These are phyloP conservation scores for Achlya flavicornis DNA, from an alignment of 2,888 invertebrate genomes.

Conservation along the genomic window DNA sequence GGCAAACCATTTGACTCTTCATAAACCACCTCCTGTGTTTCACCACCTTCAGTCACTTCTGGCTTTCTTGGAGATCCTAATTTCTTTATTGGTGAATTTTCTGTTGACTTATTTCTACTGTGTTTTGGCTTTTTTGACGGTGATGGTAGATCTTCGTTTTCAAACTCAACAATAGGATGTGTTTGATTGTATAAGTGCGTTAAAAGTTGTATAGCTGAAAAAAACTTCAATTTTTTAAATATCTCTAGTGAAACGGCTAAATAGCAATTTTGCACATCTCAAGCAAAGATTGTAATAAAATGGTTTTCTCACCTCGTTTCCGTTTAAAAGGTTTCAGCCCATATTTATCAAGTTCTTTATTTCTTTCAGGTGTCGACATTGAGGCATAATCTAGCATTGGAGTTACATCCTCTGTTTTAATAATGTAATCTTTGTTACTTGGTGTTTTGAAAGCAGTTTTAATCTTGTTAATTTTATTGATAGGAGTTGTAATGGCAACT, in stretches of 20 bases:
- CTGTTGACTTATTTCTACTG: slow-evolving; percentile 18
- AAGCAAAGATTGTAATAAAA: neutral
- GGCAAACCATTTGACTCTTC: slow-evolving; percentile 53
- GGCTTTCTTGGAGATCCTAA: slow-evolving; percentile 31
- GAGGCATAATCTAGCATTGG: slow-evolving; percentile 83
- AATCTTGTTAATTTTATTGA: slow-evolving; percentile 29
- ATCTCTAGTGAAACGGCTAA: neutral
- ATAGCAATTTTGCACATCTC: too few species aligned
- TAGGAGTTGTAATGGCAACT: slow-evolving; percentile 25
- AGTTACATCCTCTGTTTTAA: slow-evolving; percentile 83
- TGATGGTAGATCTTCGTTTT: slow-evolving; percentile 49
- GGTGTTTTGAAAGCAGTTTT: slow-evolving; percentile 57
- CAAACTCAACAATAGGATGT: slow-evolving; percentile 82
- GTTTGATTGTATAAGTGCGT: slow-evolving; percentile 88
- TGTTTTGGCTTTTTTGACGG: slow-evolving; percentile 60
- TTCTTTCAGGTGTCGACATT: slow-evolving; percentile 83
- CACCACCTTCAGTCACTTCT: slow-evolving; percentile 18
- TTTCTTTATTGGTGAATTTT: slow-evolving; percentile 22
- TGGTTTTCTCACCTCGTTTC: slow-evolving; percentile 74
- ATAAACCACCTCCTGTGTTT: slow-evolving; percentile 45
- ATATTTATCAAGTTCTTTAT: slow-evolving; percentile 84
- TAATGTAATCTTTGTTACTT: slow-evolving; percentile 66
- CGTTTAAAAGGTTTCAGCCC: slow-evolving; percentile 87
- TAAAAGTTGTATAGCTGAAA: slow-evolving; percentile 84
- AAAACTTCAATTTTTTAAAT: neutral